Base-by-base conservation (phyloP, 2,888 invertebrate species). In the Resseliella maxima region DNA sequence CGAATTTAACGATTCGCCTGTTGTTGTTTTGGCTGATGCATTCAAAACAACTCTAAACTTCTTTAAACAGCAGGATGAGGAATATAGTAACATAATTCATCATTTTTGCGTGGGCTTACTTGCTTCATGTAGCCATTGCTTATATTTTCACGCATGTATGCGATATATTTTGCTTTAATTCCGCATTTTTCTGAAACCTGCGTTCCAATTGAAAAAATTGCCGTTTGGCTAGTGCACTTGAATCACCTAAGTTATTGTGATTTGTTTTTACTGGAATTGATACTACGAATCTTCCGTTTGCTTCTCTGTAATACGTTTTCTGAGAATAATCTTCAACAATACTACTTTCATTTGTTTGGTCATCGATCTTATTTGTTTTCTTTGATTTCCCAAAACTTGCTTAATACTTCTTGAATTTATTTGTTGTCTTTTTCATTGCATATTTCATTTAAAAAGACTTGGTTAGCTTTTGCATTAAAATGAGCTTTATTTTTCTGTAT, bases 191-290 rank as follows among this genome's bases (percentile, higher is more conserved):
- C 18, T 21, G 6, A 36, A 81, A 21, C 15, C 18, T 81, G 35
- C 18, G 12, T 36, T 81, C 81, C 35, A 35, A 81, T 21, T 81
- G 81, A 1, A 36, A 18, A 21, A 81, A 81, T 36, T 36, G 81
- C 18, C 15, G 35, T 81, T 36, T 15, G 0, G 81, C 81, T 6
- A 36, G 1, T 18, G 35, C 21, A 18, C 21, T 81, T 81, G 81
- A 81, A 18, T 81, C 36, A 36, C 81, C 81, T 18, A 81, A 36
- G 8, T 36, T 36, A 35, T 36, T 81, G 81, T 18, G 15, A 10
- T 81, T 21, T 36, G 81, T 35, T 36, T 81, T 81, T 2, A 81
- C 35, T 81, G 81, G 81, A 36, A 81, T 81, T 18, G 35, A 35
- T 36, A 81, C 81, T 21, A 81, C 36, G 15, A 18, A 81, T n/a